Evolutionary conservation across 2,888 invertebrate genomes (phyloP).

Genomic region (Saturnia pavonia): DNA sequence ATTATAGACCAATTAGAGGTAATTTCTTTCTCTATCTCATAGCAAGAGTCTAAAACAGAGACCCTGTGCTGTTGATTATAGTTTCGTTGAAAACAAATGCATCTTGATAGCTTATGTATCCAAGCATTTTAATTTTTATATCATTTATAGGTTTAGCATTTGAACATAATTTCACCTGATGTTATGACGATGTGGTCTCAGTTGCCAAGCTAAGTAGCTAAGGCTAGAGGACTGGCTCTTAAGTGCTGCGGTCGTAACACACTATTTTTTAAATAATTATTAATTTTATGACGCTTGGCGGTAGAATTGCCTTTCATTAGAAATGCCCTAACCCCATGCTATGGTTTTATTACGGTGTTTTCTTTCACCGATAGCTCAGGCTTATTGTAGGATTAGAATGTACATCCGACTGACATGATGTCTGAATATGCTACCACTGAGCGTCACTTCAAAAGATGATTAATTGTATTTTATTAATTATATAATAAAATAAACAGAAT

Average conservation of each 20-base stretch:
- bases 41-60: no score
- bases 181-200: background rate
- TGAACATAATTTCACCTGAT: slow-evolving; percentile 3
- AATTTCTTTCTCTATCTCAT: background rate
- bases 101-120: background rate
- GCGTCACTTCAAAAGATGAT: background rate
- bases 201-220: background rate
- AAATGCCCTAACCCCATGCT: no score
- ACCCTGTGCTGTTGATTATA: no score
- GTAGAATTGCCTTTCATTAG: no score
- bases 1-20: background rate
- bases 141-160: background rate
- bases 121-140: background rate
- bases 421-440: background rate
- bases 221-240: background rate
- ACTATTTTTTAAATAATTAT: background rate
- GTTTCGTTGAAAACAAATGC: no score
- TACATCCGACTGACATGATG: no score
- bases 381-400: no score
- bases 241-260: background rate
- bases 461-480: background rate
- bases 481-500: no score
- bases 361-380: no score
- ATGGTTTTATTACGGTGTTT: no score
- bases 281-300: no score